phyloP scores from a whole-genome alignment of 2,888 invertebrate genomes.

The Drosophila demipolita region DNA sequence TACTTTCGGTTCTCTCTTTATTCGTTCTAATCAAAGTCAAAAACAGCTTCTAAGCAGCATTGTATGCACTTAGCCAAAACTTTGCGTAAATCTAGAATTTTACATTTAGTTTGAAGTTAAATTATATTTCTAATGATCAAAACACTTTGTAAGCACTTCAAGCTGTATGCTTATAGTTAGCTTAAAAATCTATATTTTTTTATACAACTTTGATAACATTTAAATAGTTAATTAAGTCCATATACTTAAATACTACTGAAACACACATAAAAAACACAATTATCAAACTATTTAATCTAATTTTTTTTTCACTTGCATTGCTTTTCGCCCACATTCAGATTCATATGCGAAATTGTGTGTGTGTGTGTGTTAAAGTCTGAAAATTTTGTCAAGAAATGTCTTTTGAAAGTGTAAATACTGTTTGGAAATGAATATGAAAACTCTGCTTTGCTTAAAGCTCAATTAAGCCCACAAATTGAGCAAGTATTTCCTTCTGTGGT shows the following conservation, averaged over 20 bases:
- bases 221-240: conserved; percentile 2
- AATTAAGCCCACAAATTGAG: neutral
- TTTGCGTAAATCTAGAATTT: neutral
- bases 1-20: conserved; percentile 62
- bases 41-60: conserved; percentile 29
- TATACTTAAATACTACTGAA: conserved; percentile 27
- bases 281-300: conserved; percentile 23
- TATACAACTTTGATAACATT: conserved; percentile 16
- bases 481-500: neutral
- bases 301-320: conserved; percentile 13
- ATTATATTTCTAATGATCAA: conserved; percentile 25
- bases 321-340: conserved; percentile 2
- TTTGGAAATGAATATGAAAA: neutral
- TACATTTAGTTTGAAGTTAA: conserved; percentile 13
- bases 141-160: conserved; percentile 63
- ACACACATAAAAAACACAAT: conserved; percentile 34
- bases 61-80: conserved; percentile 40
- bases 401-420: neutral
- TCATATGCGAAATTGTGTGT: conserved; percentile 3
- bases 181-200: conserved; percentile 17
- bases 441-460: neutral
- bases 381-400: neutral
- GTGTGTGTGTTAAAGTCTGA: neutral
- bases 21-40: conserved; percentile 17
- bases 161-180: conserved; percentile 17